Percentiles rank a stretch among this genome's conserved stretches.
Evolutionary conservation across 1,140 invertebrate species (phyloP).

Genomic region (Aphaenogaster rudis): DNA sequence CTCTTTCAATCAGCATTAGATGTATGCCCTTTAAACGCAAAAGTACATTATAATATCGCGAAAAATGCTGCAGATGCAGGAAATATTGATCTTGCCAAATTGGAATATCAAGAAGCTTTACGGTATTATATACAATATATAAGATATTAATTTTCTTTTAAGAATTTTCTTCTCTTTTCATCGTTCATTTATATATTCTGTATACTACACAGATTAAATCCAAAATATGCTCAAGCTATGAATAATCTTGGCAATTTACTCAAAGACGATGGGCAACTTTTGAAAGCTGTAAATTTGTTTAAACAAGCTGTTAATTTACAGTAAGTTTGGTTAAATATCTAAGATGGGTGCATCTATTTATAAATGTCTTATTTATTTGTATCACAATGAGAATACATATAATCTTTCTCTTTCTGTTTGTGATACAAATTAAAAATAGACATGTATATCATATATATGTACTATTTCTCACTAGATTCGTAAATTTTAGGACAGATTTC

Average conservation of each 20-base stretch:
- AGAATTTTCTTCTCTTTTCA: not conserved
- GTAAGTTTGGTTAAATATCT: slow-evolving; percentile 85
- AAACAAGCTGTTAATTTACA: slow-evolving; percentile 91
- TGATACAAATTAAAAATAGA: not conserved
- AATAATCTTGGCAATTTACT: slow-evolving; percentile 98
- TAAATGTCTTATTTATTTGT: slow-evolving; percentile 11
- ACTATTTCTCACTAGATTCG: slow-evolving; percentile 53
- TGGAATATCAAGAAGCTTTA: slow-evolving; percentile 93
- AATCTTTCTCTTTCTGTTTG: not conserved
- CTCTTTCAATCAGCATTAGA: slow-evolving; percentile 91
- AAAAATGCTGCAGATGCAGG: slow-evolving; percentile 94
- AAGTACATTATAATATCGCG: slow-evolving; percentile 98
- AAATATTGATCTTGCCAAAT: slow-evolving; percentile 90
- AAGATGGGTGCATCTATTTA: not conserved
- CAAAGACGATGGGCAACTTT: slow-evolving; percentile 91
- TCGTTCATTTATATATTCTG: slow-evolving; percentile 28
- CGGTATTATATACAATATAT: slow-evolving; percentile 86
- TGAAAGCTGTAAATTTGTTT: slow-evolving; percentile 93
- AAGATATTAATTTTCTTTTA: not conserved
- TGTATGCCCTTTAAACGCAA: slow-evolving; percentile 96
- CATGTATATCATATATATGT: slow-evolving; percentile 5
- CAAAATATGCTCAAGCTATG: slow-evolving; percentile 97
- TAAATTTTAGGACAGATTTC: slow-evolving; percentile 92
- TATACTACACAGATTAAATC: slow-evolving; percentile 91
- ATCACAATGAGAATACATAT: not conserved